These are phyloP conservation scores for Trematocara nigrifrons DNA, from an alignment of 2,113 vertebrate species.

Conservation along the genomic window DNA sequence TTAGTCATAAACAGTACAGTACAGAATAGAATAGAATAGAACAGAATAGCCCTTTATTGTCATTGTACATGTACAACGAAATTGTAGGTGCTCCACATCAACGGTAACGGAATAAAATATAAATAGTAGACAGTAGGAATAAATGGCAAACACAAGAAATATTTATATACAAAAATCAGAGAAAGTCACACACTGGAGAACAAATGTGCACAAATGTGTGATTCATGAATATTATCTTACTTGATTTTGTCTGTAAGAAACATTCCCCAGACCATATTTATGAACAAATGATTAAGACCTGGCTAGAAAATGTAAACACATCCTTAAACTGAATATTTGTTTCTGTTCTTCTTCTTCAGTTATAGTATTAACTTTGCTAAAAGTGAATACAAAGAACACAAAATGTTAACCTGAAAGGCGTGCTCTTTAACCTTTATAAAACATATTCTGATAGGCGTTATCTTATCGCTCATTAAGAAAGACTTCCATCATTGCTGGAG, in stretches of 20 bases:
- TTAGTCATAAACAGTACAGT: background rate
- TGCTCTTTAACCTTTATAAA: background rate
- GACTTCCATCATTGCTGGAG: background rate
- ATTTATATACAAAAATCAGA: background rate
- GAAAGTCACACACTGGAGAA: background rate
- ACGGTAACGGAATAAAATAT: background rate
- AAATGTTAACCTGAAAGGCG: background rate
- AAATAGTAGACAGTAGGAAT: background rate
- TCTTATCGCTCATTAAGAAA: background rate
- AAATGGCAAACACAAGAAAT: background rate
- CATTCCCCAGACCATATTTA: background rate
- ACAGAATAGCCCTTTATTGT: background rate
- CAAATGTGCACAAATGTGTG: background rate
- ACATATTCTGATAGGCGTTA: background rate
- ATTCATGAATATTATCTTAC: background rate
- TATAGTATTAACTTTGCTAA: background rate
- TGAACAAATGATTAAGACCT: background rate
- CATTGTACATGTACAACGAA: background rate
- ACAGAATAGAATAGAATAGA: background rate
- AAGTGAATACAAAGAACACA: background rate
- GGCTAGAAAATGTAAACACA: background rate
- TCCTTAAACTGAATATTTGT: background rate
- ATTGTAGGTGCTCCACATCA: background rate
- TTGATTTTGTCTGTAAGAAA: background rate
- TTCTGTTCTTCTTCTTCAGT: background rate